Percentiles rank a stretch among this genome's conserved stretches.
These are phyloP conservation scores for Agelas oroides DNA, from an alignment of 37 sponge, comb jelly and placozoan species.

Conservation along the genomic window DNA sequence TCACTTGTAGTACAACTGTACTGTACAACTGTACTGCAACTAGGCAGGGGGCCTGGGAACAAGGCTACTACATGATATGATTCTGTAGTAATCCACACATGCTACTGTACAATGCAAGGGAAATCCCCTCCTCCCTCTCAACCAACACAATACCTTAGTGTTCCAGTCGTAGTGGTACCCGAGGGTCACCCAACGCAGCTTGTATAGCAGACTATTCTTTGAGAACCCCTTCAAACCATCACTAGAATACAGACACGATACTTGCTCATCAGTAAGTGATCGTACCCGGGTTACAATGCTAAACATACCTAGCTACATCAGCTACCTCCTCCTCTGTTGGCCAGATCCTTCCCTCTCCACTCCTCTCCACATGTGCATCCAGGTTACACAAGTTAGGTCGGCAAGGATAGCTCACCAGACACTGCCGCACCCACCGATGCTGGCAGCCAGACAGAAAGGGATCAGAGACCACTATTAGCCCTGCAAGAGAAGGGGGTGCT, in stretches of 20 bases:
- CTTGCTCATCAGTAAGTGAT: too few species aligned
- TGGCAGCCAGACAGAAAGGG: conserved; percentile 83
- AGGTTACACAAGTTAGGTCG: conserved; percentile 88
- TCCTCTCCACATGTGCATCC: conserved; percentile 75
- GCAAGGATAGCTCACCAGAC: conserved; percentile 78
- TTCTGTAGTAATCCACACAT: neutral
- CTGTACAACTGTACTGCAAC: too few species aligned
- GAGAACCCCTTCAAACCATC: neutral
- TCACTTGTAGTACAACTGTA: too few species aligned
- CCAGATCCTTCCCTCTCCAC: conserved; percentile 69
- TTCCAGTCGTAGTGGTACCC: conserved; percentile 97
- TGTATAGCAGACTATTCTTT: conserved; percentile 40
- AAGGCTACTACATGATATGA: too few species aligned
- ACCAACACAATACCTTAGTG: conserved; percentile 63
- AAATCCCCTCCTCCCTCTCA: neutral
- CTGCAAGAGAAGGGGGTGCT: conserved; percentile 27
- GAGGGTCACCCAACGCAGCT: conserved; percentile 91
- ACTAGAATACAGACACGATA: too few species aligned
- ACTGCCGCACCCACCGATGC: conserved; percentile 76
- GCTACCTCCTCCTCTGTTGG: conserved; percentile 8
- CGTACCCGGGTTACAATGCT: too few species aligned
- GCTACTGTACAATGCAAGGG: neutral
- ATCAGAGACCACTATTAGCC: conserved; percentile 77
- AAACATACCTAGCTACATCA: neutral
- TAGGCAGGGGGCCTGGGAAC: too few species aligned